Conservation (phyloP, 2,888 invertebrate species). For the Timema cristinae region DNA sequence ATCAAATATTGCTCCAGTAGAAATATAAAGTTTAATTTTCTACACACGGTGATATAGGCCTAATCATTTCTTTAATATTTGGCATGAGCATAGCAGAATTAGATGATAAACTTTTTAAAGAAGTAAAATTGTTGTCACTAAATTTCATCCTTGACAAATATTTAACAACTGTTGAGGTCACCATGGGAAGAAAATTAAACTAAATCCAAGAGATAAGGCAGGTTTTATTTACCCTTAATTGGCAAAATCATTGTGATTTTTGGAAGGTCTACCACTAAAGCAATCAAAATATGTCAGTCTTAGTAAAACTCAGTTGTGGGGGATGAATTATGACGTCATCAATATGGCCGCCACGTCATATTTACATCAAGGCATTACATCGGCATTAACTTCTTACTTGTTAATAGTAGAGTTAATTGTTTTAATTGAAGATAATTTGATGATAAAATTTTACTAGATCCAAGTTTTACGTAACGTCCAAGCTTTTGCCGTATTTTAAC, state of each 20-base stretch:
- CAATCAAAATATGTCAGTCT: background rate
- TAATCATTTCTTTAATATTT: too few species aligned
- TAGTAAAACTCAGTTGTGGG: background rate
- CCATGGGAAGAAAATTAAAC: too few species aligned
- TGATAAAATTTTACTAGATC: background rate
- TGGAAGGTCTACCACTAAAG: background rate
- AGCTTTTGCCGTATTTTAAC: background rate
- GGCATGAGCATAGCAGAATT: too few species aligned
- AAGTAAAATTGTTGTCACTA: too few species aligned
- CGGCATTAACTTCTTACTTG: background rate
- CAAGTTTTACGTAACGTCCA: background rate
- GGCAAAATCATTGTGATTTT: background rate
- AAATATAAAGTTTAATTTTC: too few species aligned
- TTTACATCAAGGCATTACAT: background rate
- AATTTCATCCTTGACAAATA: too few species aligned
- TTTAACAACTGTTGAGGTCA: too few species aligned
- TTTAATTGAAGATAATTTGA: background rate
- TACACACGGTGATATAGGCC: too few species aligned
- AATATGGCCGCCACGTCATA: background rate
- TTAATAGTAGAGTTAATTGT: conserved; percentile 2
- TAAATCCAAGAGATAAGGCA: background rate
- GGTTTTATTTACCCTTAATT: background rate
- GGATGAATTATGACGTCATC: background rate
- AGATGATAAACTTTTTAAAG: too few species aligned
- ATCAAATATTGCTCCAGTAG: too few species aligned